These are phyloP conservation scores for Solea solea DNA, from an alignment of 2,113 vertebrate species.

Conservation along the genomic window DNA sequence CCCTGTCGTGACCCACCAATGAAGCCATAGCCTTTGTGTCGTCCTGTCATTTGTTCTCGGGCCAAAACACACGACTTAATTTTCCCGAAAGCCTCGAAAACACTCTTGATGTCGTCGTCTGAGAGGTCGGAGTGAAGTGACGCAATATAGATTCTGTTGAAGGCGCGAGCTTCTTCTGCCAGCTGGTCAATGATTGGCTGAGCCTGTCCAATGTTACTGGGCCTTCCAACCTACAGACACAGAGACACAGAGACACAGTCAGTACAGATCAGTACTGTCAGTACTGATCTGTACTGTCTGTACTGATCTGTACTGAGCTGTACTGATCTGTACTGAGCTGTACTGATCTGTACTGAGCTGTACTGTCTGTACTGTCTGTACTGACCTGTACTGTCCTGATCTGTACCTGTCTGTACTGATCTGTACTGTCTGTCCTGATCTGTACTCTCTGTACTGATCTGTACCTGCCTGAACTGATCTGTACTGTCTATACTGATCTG, in stretches of 20 bases:
- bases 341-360: too few species aligned
- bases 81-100: conserved; percentile 95
- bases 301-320: too few species aligned
- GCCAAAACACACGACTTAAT: conserved; percentile 93
- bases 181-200: conserved; percentile 97
- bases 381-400: too few species aligned
- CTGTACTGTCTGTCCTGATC: too few species aligned
- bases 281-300: too few species aligned
- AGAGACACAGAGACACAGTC: not conserved
- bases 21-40: conserved; percentile 94
- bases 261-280: too few species aligned
- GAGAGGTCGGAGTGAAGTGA: conserved; percentile 94
- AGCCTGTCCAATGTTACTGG: conserved; percentile 94
- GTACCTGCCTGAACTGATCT: too few species aligned
- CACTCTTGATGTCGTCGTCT: conserved; percentile 93
- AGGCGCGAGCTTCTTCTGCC: conserved; percentile 92
- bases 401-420: too few species aligned
- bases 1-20: conserved; percentile 84
- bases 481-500: too few species aligned
- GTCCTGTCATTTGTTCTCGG: conserved; percentile 90
- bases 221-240: conserved; percentile 88
- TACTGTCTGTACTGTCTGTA: too few species aligned
- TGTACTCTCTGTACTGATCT: too few species aligned
- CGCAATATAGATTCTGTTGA: conserved; percentile 94
- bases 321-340: too few species aligned